Conservation (phyloP, 2,888 invertebrate genomes). For the Athetis lepigone region DNA sequence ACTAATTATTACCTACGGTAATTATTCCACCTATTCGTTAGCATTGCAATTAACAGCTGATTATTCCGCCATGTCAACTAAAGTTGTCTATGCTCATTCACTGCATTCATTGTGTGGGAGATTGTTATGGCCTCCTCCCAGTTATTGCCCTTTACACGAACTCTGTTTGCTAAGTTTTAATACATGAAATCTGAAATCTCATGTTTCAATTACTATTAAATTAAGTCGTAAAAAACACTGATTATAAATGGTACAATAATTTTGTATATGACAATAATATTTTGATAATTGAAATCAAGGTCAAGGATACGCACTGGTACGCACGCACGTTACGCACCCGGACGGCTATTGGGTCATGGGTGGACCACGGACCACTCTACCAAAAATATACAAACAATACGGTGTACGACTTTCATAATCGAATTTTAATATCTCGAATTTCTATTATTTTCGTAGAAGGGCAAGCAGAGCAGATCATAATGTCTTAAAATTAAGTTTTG, state of each 20-base stretch:
- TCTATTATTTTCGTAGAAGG: too few species aligned
- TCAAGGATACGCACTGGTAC: slow-evolving; percentile 7
- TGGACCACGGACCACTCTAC: background rate
- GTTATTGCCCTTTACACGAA: slow-evolving; percentile 35
- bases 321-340: background rate
- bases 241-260: background rate
- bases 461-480: too few species aligned
- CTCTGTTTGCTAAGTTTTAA: background rate
- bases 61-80: slow-evolving; percentile 87
- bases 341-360: background rate
- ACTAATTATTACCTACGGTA: slow-evolving; percentile 62
- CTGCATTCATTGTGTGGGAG: slow-evolving; percentile 13
- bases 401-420: too few species aligned
- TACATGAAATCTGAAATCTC: background rate
- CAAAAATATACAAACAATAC: background rate
- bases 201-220: background rate
- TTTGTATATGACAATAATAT: background rate
- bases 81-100: slow-evolving; percentile 65
- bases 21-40: slow-evolving; percentile 76
- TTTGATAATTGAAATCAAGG: slow-evolving; percentile 5
- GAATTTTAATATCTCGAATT: too few species aligned
- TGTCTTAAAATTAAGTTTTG: too few species aligned
- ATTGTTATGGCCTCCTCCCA: slow-evolving; percentile 44
- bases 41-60: slow-evolving; percentile 89
- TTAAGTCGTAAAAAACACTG: background rate